phyloP scores from a whole-genome alignment of 2,113 vertebrate genomes.

The Marmota monax region DNA sequence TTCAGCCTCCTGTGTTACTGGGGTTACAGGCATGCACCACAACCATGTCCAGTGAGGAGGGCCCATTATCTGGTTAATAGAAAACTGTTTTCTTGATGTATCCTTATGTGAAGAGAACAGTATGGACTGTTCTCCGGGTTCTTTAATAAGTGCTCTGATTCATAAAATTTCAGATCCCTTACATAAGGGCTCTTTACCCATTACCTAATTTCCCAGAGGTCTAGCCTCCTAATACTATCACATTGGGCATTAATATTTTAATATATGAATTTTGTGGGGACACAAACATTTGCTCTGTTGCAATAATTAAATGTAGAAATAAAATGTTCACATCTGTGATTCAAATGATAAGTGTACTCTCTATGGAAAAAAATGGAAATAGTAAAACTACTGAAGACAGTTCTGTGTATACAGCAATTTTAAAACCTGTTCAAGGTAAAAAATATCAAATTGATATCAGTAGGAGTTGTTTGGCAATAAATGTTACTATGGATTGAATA shows the following conservation, averaged over 20 bases:
- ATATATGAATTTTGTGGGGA: background rate
- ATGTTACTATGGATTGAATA: background rate
- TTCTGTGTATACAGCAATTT: background rate
- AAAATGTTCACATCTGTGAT: background rate
- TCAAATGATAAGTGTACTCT: background rate
- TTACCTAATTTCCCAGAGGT: background rate
- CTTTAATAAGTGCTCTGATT: too few species aligned
- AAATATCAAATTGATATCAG: background rate
- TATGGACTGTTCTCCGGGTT: background rate
- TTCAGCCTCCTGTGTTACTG: too few species aligned
- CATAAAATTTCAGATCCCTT: background rate
- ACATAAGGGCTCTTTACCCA: accelerated
- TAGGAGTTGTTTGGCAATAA: background rate
- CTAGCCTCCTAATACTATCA: background rate
- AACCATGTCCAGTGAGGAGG: too few species aligned
- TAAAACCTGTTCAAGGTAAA: background rate
- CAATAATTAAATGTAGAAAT: background rate
- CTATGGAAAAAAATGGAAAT: background rate
- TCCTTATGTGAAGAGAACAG: background rate
- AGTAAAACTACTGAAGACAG: background rate
- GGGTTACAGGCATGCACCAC: too few species aligned
- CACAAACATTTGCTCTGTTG: background rate
- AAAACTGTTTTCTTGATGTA: background rate
- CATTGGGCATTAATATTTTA: background rate
- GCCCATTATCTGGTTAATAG: too few species aligned